Conservation (phyloP, 2,113 vertebrate species). For the Mastomys natalensis region DNA sequence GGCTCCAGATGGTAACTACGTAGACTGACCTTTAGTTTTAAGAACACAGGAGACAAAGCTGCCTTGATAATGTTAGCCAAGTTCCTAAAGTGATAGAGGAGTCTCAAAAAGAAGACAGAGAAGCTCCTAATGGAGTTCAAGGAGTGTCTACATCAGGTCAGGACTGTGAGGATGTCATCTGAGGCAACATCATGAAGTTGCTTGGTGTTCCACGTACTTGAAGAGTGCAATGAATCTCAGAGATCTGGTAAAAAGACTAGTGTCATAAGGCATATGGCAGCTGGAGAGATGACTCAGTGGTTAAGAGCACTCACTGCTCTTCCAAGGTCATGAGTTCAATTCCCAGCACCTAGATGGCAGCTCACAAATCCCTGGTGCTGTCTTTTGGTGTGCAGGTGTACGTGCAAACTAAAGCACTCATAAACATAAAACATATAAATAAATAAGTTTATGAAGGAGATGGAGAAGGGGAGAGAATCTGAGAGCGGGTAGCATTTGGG, state of each 20-base stretch:
- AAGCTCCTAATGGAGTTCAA: background rate
- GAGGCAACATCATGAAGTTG: background rate
- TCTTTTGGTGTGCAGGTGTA: too few species aligned
- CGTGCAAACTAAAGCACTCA: too few species aligned
- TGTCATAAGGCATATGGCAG: background rate
- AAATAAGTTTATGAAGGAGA: too few species aligned
- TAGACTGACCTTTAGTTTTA: slow-evolving; percentile 19
- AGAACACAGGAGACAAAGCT: background rate
- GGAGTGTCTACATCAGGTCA: background rate
- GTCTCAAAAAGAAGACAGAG: background rate
- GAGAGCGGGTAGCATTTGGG: too few species aligned
- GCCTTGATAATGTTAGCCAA: background rate
- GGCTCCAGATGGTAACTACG: slow-evolving; percentile 13
- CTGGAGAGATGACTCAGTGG: too few species aligned
- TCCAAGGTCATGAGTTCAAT: too few species aligned
- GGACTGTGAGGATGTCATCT: background rate
- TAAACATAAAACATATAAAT: too few species aligned
- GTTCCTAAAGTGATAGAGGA: background rate
- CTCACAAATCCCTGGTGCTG: too few species aligned
- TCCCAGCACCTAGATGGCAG: too few species aligned
- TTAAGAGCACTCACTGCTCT: too few species aligned
- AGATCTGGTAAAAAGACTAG: background rate
- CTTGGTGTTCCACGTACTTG: background rate
- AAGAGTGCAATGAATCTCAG: background rate
- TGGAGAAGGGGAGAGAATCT: background rate